Conservation (phyloP, 1,140 invertebrate genomes). For the Agraylea sexmaculata region DNA sequence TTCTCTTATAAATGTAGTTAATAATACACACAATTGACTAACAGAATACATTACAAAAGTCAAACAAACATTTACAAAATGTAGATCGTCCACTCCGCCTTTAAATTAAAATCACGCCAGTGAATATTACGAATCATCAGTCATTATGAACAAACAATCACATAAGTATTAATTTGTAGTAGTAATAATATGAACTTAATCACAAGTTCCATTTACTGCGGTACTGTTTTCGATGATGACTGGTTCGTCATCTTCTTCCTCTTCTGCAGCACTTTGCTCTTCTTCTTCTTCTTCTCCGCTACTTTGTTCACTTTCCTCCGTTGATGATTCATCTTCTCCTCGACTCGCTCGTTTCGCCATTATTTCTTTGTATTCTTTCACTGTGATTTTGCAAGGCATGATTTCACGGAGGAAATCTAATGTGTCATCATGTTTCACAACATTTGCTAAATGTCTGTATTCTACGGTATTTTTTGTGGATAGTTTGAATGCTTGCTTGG, state of each 20-base stretch:
- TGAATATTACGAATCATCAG: no score
- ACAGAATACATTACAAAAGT: no score
- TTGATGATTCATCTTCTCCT: slow-evolving; percentile 28
- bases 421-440: slow-evolving; percentile 51
- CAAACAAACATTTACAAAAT: no score
- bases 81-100: no score
- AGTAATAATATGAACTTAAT: no score
- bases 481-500: slow-evolving; percentile 44
- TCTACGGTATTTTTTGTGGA: slow-evolving; percentile 39
- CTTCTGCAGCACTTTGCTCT: slow-evolving; percentile 21
- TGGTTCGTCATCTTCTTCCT: slow-evolving; percentile 24
- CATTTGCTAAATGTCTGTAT: slow-evolving; percentile 57
- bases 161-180: no score
- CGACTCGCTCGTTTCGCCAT: slow-evolving; percentile 45
- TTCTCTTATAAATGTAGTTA: no score
- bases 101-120: no score
- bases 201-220: no score
- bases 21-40: no score
- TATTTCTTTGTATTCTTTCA: slow-evolving; percentile 50
- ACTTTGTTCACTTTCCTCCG: slow-evolving; percentile 22
- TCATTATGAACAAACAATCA: no score
- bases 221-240: no score
- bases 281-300: slow-evolving; percentile 25
- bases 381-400: slow-evolving; percentile 59
- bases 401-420: slow-evolving; percentile 58